These are phyloP conservation scores for Chrysogorgia sp. DNA, from an alignment of 92 coral and sea anemone species.

Conservation along the genomic window DNA sequence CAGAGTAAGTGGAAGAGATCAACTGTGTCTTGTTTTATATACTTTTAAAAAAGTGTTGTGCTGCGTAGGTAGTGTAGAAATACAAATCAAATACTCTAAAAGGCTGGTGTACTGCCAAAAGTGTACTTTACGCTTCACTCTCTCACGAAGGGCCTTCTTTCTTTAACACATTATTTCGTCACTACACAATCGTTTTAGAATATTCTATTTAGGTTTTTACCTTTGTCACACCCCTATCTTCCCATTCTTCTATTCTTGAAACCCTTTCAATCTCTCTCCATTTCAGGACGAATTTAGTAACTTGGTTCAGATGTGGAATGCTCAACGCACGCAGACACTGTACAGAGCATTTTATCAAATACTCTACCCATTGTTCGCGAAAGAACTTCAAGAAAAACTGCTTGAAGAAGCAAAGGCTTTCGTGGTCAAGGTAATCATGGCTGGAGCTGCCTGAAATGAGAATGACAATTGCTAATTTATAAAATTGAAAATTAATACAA, in stretches of 20 bases:
- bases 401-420: slow-evolving; percentile 84
- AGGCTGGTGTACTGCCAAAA: too few relatives aligned
- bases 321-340: slow-evolving; percentile 85
- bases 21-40: background rate
- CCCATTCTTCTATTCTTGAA: background rate
- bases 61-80: too few relatives aligned
- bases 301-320: slow-evolving; percentile 97
- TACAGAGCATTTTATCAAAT: slow-evolving; percentile 86
- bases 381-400: slow-evolving; percentile 85
- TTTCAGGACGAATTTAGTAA: slow-evolving; percentile 95
- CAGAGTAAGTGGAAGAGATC: slow-evolving; percentile 67
- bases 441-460: background rate
- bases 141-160: too few relatives aligned
- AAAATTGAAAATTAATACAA: too few relatives aligned
- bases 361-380: slow-evolving; percentile 89
- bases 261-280: background rate
- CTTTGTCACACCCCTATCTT: background rate
- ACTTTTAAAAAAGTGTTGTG: too few relatives aligned
- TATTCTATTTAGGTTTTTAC: background rate
- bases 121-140: too few relatives aligned
- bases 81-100: too few relatives aligned
- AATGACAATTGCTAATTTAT: too few relatives aligned
- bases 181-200: too few relatives aligned
- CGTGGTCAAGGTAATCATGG: slow-evolving; percentile 70
- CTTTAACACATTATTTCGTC: too few relatives aligned